These are phyloP conservation scores for Mylabris phalerata DNA, from an alignment of 1,140 invertebrate genomes.

Conservation along the genomic window DNA sequence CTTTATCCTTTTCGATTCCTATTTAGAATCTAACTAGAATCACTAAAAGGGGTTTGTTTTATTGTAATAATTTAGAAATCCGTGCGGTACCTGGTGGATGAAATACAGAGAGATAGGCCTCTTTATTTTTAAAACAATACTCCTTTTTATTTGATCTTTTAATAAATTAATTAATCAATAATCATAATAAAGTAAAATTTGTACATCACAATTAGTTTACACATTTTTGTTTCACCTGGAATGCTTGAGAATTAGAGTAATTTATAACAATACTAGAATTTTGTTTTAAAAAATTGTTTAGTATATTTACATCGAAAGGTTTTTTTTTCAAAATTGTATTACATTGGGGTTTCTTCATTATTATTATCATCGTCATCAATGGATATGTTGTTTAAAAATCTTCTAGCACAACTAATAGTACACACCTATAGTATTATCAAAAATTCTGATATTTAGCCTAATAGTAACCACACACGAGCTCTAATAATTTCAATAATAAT, in stretches of 20 bases:
- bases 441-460: constrained; percentile 4
- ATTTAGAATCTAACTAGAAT: too few relatives aligned
- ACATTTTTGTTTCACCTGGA: constrained; percentile 10
- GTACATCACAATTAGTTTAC: constrained; percentile 29
- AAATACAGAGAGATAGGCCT: too few relatives aligned
- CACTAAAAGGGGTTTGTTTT: too few relatives aligned
- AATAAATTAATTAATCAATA: background rate
- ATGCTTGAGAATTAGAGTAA: constrained; percentile 8
- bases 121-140: background rate
- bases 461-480: constrained; percentile 10
- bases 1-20: background rate
- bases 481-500: background rate
- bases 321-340: constrained; percentile 7
- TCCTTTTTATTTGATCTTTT: constrained; percentile 3
- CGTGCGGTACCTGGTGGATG: too few relatives aligned
- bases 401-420: constrained; percentile 1
- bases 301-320: constrained; percentile 14
- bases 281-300: constrained; percentile 10
- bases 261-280: constrained; percentile 15
- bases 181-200: constrained; percentile 14
- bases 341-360: background rate
- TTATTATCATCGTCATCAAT: constrained; percentile 2
- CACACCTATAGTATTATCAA: constrained; percentile 8
- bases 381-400: constrained; percentile 11
- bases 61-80: too few relatives aligned